Evolutionary conservation across 2,888 invertebrate genomes (phyloP).

Genomic region (Osmoderma eremita): DNA sequence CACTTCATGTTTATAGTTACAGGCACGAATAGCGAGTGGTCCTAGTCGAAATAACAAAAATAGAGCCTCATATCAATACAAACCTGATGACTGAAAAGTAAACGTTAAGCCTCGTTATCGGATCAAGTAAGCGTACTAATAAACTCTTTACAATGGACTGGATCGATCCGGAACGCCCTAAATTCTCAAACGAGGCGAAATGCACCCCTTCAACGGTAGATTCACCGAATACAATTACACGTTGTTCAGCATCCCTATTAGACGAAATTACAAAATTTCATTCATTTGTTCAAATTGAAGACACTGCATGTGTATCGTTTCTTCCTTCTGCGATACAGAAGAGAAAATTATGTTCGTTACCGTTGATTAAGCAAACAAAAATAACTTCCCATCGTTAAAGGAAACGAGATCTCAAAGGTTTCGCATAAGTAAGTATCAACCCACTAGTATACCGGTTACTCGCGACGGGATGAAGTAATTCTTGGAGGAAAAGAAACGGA

Average conservation of each 20-base stretch:
- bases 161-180: slow-evolving; percentile 38
- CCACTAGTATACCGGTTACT: no score
- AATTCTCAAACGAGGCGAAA: slow-evolving; percentile 37
- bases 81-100: neutral
- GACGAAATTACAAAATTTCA: no score
- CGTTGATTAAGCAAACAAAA: no score
- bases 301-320: no score
- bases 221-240: slow-evolving; percentile 35
- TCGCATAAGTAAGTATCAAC: no score
- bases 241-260: neutral
- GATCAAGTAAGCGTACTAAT: slow-evolving; percentile 41
- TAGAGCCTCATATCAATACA: neutral
- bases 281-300: no score
- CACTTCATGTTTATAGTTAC: no score
- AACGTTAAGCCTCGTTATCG: slow-evolving; percentile 30
- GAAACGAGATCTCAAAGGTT: no score
- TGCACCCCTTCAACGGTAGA: slow-evolving; percentile 23
- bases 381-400: no score
- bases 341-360: neutral
- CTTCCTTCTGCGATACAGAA: neutral
- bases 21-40: neutral
- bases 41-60: neutral
- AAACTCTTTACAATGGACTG: slow-evolving; percentile 30
- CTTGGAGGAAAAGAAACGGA: slow-evolving; percentile 1
- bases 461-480: neutral